Conservation (phyloP, 2,888 invertebrate genomes). For the Amiota mariae region DNA sequence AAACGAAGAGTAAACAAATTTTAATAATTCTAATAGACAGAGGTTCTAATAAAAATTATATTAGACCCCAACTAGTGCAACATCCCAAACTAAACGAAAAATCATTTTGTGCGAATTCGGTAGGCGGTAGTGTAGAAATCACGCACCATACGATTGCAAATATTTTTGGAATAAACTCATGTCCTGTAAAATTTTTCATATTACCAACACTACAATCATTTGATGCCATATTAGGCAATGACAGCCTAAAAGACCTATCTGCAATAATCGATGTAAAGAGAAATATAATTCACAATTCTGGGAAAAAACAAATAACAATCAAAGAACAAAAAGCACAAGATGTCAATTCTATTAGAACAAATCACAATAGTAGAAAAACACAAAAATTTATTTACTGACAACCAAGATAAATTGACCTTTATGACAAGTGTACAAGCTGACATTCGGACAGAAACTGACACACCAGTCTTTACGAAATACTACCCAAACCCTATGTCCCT, state of each 20-base stretch:
- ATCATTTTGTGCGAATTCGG: slow-evolving; percentile 38
- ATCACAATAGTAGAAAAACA: neutral
- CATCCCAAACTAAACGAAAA: slow-evolving; percentile 39
- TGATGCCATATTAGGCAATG: no score
- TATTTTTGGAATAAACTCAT: neutral
- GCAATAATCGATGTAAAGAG: no score
- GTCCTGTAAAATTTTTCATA: neutral
- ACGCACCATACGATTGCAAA: slow-evolving; percentile 17
- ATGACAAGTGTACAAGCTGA: neutral
- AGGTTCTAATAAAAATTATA: slow-evolving; percentile 45
- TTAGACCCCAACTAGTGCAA: slow-evolving; percentile 33
- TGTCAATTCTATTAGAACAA: neutral
- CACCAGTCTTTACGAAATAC: no score
- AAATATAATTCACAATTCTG: neutral
- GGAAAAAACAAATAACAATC: neutral
- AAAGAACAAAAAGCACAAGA: neutral
- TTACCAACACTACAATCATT: neutral
- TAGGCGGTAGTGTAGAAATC: slow-evolving; percentile 38
- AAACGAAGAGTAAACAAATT: slow-evolving; percentile 41
- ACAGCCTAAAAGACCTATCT: no score
- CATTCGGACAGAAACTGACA: neutral
- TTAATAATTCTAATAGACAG: slow-evolving; percentile 46
- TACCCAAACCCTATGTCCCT: neutral
- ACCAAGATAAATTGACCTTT: neutral
- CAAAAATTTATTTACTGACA: neutral